Conservation (phyloP, 1,140 invertebrate genomes). For the Diorhabda carinulata region DNA sequence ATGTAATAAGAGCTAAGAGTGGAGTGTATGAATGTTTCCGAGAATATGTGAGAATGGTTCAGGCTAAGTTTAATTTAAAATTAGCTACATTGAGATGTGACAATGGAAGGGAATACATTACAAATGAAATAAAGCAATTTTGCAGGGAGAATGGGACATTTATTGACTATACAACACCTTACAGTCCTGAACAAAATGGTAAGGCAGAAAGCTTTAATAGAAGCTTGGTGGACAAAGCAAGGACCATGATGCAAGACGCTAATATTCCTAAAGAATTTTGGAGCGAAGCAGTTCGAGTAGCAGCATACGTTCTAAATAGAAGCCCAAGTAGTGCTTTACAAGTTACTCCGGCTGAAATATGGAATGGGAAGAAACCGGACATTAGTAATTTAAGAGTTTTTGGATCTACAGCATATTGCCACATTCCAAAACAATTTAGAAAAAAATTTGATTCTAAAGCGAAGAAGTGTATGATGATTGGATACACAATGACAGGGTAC, state of each 20-base stretch:
- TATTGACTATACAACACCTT: constrained; percentile 36
- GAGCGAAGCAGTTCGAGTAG: constrained; percentile 25
- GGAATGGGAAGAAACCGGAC: constrained; percentile 36
- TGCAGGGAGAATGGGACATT: constrained; percentile 31
- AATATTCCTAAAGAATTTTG: constrained; percentile 26
- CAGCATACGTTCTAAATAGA: constrained; percentile 1
- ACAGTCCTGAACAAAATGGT: constrained; percentile 54
- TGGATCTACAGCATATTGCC: constrained; percentile 37
- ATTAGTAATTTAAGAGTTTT: constrained; percentile 37
- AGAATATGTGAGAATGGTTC: neutral
- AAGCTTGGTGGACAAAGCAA: constrained; percentile 48
- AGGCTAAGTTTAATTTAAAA: too few relatives aligned
- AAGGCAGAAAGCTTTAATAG: constrained; percentile 50
- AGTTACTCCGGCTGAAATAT: constrained; percentile 23
- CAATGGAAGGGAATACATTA: constrained; percentile 33
- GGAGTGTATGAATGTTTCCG: constrained; percentile 21
- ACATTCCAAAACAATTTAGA: constrained; percentile 33
- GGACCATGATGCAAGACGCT: constrained; percentile 34
- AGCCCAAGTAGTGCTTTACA: neutral
- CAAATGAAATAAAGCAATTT: constrained; percentile 31
- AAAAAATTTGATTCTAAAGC: constrained; percentile 34
- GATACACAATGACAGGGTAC: constrained; percentile 24
- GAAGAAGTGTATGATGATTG: constrained; percentile 31
- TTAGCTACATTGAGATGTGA: constrained; percentile 17
- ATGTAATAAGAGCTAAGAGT: neutral